phyloP scores from a whole-genome alignment of 2,113 vertebrate genomes.

The Tenrec ecaudatus region DNA sequence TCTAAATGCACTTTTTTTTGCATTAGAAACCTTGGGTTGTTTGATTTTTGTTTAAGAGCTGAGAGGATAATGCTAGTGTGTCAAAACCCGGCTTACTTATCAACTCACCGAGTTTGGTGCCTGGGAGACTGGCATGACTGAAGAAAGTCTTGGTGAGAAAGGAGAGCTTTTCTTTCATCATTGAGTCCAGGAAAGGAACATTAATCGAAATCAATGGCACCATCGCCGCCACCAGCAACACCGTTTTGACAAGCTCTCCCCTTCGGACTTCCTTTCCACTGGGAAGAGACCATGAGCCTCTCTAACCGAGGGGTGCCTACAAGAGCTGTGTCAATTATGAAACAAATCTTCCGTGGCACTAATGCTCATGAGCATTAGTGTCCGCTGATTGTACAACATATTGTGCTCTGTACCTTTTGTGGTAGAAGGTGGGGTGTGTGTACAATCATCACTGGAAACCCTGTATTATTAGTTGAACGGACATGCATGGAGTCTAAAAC shows the following conservation, averaged over 20 bases:
- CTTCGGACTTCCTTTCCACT: background rate
- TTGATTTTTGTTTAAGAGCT: background rate
- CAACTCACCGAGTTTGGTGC: background rate
- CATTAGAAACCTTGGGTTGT: conserved; percentile 6
- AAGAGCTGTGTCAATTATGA: background rate
- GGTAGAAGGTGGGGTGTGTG: background rate
- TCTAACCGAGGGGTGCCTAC: background rate
- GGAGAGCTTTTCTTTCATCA: conserved; percentile 41
- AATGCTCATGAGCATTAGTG: background rate
- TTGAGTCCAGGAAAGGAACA: background rate
- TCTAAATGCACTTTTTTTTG: background rate
- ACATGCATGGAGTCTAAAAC: background rate
- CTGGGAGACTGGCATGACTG: conserved; percentile 23
- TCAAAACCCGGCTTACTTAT: conserved; percentile 13
- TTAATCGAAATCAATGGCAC: background rate
- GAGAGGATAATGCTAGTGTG: conserved; percentile 26
- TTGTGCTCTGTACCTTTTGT: background rate
- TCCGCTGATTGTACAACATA: background rate
- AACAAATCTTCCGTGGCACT: background rate
- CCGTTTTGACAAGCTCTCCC: background rate
- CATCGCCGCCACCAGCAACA: too few species aligned
- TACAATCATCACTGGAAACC: background rate
- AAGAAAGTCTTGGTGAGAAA: conserved; percentile 51
- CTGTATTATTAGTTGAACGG: background rate
- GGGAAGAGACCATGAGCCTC: background rate